phyloP scores from a whole-genome alignment of 2,797 vertebrate genomes.

The Urophycis tenuis region DNA sequence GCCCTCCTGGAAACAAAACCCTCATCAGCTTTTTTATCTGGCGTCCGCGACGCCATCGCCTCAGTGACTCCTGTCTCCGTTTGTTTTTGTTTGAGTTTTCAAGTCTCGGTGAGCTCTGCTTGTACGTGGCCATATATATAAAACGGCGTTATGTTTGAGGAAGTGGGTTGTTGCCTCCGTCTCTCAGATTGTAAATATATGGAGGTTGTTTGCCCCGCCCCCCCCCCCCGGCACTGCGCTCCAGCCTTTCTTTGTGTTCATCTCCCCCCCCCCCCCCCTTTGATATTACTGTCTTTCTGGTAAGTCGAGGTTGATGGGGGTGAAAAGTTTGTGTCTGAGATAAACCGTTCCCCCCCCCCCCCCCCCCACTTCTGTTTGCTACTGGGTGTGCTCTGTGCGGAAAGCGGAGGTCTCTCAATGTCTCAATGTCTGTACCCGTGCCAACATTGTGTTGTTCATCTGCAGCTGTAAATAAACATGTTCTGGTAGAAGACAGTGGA shows the following conservation, averaged over 20 bases:
- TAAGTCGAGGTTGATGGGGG: too few relatives aligned
- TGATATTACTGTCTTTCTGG: background rate
- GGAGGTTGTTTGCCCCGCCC: background rate
- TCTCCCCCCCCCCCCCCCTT: background rate
- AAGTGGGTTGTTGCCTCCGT: too few relatives aligned
- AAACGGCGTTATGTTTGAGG: background rate
- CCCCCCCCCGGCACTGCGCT: too few relatives aligned
- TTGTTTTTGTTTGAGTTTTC: background rate
- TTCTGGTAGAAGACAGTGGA: background rate
- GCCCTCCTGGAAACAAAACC: background rate
- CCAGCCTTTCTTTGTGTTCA: background rate
- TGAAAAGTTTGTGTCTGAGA: too few relatives aligned
- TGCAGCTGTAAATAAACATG: conserved; percentile 1
- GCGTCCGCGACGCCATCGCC: background rate
- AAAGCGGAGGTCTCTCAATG: background rate
- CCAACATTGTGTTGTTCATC: background rate
- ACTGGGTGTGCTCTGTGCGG: background rate
- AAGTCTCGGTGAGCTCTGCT: too few relatives aligned
- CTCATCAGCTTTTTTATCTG: background rate
- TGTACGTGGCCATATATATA: background rate
- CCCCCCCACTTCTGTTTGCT: background rate
- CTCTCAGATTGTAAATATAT: background rate
- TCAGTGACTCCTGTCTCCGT: background rate
- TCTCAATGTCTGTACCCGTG: background rate
- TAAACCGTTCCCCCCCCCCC: background rate